These are phyloP conservation scores for Dinothrombium tinctorium DNA, from an alignment of 1,140 invertebrate species.

Conservation along the genomic window DNA sequence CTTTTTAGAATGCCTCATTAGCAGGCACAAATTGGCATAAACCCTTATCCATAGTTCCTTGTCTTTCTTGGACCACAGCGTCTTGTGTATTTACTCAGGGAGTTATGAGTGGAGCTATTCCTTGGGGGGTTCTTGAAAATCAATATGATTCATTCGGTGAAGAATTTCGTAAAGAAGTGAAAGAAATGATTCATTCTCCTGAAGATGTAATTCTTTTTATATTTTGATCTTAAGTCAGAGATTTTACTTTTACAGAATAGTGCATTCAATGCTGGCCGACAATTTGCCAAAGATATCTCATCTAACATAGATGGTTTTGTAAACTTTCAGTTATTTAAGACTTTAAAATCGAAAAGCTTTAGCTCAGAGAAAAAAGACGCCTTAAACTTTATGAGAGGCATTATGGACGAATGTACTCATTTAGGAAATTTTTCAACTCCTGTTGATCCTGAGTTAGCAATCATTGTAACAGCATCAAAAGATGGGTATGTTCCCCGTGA, in stretches of 20 bases:
- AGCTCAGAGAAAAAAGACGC: constrained; percentile 29
- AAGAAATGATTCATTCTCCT: constrained; percentile 37
- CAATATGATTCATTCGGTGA: constrained; percentile 51
- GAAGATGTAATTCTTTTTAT: constrained; percentile 18
- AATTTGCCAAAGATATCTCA: constrained; percentile 35
- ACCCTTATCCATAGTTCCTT: constrained; percentile 73
- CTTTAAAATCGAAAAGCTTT: not conserved
- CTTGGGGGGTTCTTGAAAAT: constrained; percentile 68
- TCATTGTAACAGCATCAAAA: constrained; percentile 26
- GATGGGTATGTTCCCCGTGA: constrained; percentile 81
- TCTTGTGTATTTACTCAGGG: constrained; percentile 82
- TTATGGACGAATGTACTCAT: constrained; percentile 98
- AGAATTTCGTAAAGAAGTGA: constrained; percentile 50
- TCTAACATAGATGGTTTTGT: not conserved
- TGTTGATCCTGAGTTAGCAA: constrained; percentile 17
- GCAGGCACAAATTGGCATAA: constrained; percentile 83
- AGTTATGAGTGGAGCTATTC: constrained; percentile 79
- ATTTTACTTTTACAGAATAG: constrained; percentile 9
- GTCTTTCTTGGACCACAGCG: constrained; percentile 88
- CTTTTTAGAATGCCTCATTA: constrained; percentile 21
- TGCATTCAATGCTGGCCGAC: constrained; percentile 36
- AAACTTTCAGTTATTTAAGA: not conserved
- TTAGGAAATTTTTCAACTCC: constrained; percentile 57
- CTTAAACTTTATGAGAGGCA: constrained; percentile 78
- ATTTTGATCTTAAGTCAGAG: not conserved